Base-by-base conservation (phyloP, 2,113 vertebrate species). In the Mugil cephalus region DNA sequence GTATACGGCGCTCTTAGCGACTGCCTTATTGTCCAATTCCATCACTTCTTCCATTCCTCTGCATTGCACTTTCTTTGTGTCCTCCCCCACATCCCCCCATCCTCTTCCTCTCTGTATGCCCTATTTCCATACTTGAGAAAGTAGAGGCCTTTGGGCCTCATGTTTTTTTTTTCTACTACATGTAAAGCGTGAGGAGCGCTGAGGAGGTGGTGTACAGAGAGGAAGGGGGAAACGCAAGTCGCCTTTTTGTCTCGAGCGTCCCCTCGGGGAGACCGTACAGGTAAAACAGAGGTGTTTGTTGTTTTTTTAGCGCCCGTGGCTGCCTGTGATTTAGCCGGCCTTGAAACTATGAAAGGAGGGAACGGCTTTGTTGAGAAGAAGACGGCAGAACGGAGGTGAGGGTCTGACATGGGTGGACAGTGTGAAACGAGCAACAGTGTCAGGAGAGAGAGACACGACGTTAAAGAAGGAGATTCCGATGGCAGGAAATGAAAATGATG, bases 91-190 rank as follows among this genome's bases (percentile, higher is more conserved):
- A 48, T 55, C 51, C 40, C 51, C 76, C 63, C 18, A 35, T 47
- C 53, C 1, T 36, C 30, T 60, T 64, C 42, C 65, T 82, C 64
- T 70, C 46, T 47, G 70, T 69, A 56, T 65, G 17, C 48, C 70
- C 82, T 69, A 39, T 74, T 84, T 78, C 71, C 63, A 60, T 54
- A 66, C 75, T 87, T 24, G 11, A 43, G 52, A 82, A 84, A 79
- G 17, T 38, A 66, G 24, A 88, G 68, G 67, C 76, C 85, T 70
- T 82, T 83, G 62, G 82, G 62, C 69, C 53, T 74, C 71, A 61
- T 77, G 14, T 87, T 93, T 93, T 94, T 87, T 93, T 93, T 94
- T 5, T 93, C 88, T 91, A 79, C 93, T 93, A 63, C 82, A 71
- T 62, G 17, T 42, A 35, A 53, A 80, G 79, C 53, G 70, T 47